phyloP scores from a whole-genome alignment of 2,113 vertebrate species.

The Corydoras sp. region DNA sequence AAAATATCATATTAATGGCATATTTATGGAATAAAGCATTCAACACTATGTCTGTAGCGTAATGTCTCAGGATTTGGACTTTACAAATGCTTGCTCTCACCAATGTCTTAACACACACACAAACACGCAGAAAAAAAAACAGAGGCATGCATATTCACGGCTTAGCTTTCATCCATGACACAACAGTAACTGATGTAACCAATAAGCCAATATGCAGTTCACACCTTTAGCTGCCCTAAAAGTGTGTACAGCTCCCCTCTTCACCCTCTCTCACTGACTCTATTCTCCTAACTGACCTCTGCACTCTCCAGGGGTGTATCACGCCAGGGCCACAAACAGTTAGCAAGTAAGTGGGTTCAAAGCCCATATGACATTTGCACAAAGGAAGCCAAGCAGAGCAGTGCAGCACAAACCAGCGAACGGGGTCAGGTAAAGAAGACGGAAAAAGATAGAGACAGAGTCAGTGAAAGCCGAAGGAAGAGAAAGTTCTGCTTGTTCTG shows the following conservation, averaged over 20 bases:
- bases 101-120: not conserved
- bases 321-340: conserved; percentile 43
- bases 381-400: conserved; percentile 70
- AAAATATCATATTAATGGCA: no score
- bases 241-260: not conserved
- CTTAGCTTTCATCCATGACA: conserved; percentile 8
- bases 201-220: conserved; percentile 18
- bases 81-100: no score
- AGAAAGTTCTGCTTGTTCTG: conserved; percentile 43
- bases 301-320: not conserved
- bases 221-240: conserved; percentile 2
- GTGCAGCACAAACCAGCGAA: conserved; percentile 53
- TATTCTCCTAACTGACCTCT: conserved; percentile 11
- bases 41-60: no score
- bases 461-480: conserved; percentile 21
- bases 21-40: no score
- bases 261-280: conserved; percentile 14
- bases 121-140: conserved; percentile 7
- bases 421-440: conserved; percentile 40
- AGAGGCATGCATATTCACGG: conserved; percentile 17
- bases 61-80: no score
- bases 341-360: conserved; percentile 41
- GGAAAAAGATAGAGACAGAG: conserved; percentile 38
- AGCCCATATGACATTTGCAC: conserved; percentile 53
- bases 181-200: conserved; percentile 11